Percentiles rank a stretch among this genome's conserved stretches.
Conservation (phyloP, 2,113 vertebrate species). For the Entomyzon cyanotis region DNA sequence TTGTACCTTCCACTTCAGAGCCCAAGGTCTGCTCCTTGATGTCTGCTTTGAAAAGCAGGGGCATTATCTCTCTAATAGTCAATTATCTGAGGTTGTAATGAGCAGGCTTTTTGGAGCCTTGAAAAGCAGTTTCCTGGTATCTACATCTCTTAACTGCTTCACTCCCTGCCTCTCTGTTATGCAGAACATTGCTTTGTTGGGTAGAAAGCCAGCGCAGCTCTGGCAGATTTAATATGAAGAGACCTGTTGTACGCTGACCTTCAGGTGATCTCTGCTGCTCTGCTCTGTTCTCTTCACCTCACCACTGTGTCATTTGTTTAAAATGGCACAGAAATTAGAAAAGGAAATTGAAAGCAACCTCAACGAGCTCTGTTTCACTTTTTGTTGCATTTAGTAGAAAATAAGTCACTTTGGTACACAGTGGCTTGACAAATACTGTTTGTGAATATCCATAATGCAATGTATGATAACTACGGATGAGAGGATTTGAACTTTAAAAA, state of each 20-base stretch:
- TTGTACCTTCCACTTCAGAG: slow-evolving; percentile 10
- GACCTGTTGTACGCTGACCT: slow-evolving; percentile 33
- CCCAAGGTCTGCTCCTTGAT: background rate
- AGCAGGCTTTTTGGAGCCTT: background rate
- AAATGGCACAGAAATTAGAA: slow-evolving; percentile 26
- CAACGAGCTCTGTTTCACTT: slow-evolving; percentile 11
- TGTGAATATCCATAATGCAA: slow-evolving; percentile 1
- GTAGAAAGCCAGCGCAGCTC: background rate
- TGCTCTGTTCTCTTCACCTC: slow-evolving; percentile 36
- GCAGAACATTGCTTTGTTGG: background rate
- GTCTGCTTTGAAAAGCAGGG: slow-evolving; percentile 33
- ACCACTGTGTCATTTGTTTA: background rate
- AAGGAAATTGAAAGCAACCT: slow-evolving; percentile 32
- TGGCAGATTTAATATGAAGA: background rate
- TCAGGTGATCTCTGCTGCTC: slow-evolving; percentile 7
- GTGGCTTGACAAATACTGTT: slow-evolving; percentile 32
- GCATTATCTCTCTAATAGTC: slow-evolving; percentile 11
- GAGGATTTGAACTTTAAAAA: slow-evolving; percentile 54
- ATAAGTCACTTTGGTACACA: slow-evolving; percentile 7
- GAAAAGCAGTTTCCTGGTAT: slow-evolving; percentile 11
- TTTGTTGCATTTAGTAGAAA: slow-evolving; percentile 3
- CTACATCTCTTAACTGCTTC: background rate
- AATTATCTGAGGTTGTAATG: slow-evolving; percentile 28
- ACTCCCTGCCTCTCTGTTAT: background rate
- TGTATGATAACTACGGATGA: slow-evolving; percentile 2